phyloP scores from a whole-genome alignment of 2,113 vertebrate species.

The Hypomesus transpacificus region DNA sequence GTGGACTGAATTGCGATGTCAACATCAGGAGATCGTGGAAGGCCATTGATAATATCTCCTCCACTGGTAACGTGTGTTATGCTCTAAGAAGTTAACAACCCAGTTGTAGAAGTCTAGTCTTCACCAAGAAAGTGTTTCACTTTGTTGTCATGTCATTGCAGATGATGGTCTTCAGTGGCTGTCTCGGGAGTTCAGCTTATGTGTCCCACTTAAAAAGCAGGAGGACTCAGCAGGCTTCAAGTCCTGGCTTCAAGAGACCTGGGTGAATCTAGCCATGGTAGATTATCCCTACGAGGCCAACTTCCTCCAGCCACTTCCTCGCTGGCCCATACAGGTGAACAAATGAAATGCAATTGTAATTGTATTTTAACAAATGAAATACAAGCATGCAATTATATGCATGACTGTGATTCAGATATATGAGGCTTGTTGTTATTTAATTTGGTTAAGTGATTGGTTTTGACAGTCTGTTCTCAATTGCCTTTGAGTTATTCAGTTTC shows the following conservation, averaged over 20 bases:
- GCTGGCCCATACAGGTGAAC: slow-evolving; percentile 90
- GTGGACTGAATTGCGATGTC: slow-evolving; percentile 76
- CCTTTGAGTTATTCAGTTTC: slow-evolving; percentile 35
- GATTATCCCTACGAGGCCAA: slow-evolving; percentile 89
- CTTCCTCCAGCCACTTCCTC: slow-evolving; percentile 90
- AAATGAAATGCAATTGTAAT: background rate
- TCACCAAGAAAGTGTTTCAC: background rate
- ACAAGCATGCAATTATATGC: background rate
- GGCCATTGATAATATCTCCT: slow-evolving; percentile 76
- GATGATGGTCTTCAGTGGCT: slow-evolving; percentile 83
- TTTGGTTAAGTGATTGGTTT: no score
- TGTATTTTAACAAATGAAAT: background rate
- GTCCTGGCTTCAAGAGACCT: slow-evolving; percentile 88
- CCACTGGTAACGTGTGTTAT: slow-evolving; percentile 69
- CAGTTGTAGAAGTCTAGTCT: background rate
- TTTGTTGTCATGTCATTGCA: slow-evolving; percentile 42
- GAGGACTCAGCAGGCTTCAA: slow-evolving; percentile 74
- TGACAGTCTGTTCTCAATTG: no score
- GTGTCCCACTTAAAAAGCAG: slow-evolving; percentile 72
- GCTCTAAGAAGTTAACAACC: background rate
- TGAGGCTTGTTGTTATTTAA: no score
- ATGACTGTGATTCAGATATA: no score
- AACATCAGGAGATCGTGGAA: slow-evolving; percentile 86
- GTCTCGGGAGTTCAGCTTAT: slow-evolving; percentile 78
- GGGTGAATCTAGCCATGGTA: slow-evolving; percentile 94